A percentile compares a stretch with the other conserved stretches of the same genome.
phyloP scores from a whole-genome alignment of 2,888 invertebrate species.

The Callyntrura guangdongensis region DNA sequence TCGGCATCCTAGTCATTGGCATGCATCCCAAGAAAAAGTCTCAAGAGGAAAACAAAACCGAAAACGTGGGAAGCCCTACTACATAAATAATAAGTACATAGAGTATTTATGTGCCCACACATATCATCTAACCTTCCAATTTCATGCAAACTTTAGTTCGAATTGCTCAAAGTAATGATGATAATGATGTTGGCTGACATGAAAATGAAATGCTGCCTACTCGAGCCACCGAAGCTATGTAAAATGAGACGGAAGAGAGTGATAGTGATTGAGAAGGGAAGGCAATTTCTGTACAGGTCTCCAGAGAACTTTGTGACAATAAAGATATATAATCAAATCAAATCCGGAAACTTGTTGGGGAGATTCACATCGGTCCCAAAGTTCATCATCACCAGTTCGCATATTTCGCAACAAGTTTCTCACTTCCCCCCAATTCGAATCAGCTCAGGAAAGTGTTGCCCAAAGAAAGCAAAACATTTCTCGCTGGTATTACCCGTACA shows the following conservation, averaged over 20 bases:
- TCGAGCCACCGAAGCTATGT: background rate
- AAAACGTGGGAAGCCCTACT: slow-evolving; percentile 24
- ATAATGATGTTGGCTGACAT: slow-evolving; percentile 11
- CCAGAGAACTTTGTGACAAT: slow-evolving; percentile 26
- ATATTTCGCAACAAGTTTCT: slow-evolving; percentile 50
- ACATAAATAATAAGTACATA: slow-evolving; percentile 8
- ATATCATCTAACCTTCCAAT: background rate
- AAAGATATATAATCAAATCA: slow-evolving; percentile 50
- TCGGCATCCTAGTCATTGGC: background rate
- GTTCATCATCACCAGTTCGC: slow-evolving; percentile 25
- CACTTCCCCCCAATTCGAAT: slow-evolving; percentile 12
- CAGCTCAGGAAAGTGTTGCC: slow-evolving; percentile 2
- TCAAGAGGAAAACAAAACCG: slow-evolving; percentile 55
- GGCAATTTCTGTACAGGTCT: slow-evolving; percentile 38
- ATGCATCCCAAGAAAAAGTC: slow-evolving; percentile 41
- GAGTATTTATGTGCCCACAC: background rate
- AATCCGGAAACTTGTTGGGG: slow-evolving; percentile 55
- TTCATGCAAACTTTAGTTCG: slow-evolving; percentile 13
- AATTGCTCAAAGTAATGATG: background rate
- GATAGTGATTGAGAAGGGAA: slow-evolving; percentile 16
- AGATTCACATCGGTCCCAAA: slow-evolving; percentile 37
- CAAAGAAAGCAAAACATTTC: slow-evolving; percentile 15
- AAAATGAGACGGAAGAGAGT: slow-evolving; percentile 45
- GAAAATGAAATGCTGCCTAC: background rate
- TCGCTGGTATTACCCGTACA: slow-evolving; percentile 16